Conservation (phyloP, 2,888 invertebrate species). For the Volucella inflata region DNA sequence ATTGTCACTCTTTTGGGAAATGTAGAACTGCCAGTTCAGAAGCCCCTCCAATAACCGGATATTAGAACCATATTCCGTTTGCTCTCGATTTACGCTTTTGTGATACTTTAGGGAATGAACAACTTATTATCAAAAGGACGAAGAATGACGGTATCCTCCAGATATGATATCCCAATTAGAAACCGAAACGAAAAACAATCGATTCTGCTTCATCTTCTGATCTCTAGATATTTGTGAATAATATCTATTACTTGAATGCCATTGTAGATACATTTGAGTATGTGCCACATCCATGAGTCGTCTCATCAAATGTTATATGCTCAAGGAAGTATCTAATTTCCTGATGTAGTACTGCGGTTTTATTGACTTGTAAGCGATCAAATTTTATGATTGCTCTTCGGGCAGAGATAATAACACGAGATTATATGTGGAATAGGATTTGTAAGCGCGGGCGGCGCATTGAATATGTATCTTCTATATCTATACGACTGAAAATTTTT, state of each 20-base stretch:
- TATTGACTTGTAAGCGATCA: conserved; percentile 55
- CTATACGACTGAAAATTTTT: too few species aligned
- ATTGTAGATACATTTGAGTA: too few species aligned
- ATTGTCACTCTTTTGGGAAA: conserved; percentile 42
- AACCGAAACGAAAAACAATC: conserved; percentile 2
- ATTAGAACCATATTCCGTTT: conserved; percentile 22
- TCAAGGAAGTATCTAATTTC: conserved; percentile 48
- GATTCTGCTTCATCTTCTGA: conserved; percentile 18
- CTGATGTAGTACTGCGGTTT: conserved; percentile 50
- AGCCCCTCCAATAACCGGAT: conserved; percentile 14
- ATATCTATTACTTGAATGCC: conserved; percentile 7
- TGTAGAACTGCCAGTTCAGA: neutral
- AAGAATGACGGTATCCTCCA: neutral
- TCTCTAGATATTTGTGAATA: conserved; percentile 32
- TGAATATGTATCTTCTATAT: too few species aligned
- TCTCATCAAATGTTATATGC: conserved; percentile 11
- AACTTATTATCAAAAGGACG: conserved; percentile 17
- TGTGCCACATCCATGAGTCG: neutral
- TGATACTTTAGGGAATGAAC: conserved; percentile 7
- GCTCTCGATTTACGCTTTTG: conserved; percentile 21
- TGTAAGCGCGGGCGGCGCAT: neutral
- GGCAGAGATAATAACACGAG: conserved; percentile 29
- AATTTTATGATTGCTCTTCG: conserved; percentile 43
- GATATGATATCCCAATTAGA: conserved; percentile 38
- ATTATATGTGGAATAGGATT: neutral